Base-by-base conservation (phyloP, 2,797 vertebrate genomes). In the Takifugu ocellatus region DNA sequence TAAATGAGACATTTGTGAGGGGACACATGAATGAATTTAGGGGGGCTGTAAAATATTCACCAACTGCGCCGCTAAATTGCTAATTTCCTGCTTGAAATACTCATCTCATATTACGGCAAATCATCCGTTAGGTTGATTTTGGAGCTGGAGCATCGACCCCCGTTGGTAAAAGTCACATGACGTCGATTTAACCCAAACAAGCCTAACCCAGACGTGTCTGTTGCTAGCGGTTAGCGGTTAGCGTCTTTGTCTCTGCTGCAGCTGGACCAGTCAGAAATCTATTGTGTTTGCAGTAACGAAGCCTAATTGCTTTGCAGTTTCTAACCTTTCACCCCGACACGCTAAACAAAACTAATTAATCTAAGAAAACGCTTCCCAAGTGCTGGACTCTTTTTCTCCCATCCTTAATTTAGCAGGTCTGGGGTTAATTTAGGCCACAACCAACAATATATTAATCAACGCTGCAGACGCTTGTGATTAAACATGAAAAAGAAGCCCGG, bases 361-460 rank as follows among this genome's bases (percentile, higher is more conserved):
- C 25, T 45, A 5, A 17, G 24, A 49, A 63, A 63, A 52, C 5
- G 49, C 71, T 75, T 59, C 48, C n/a, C 29, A 53, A 68, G 64
- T 71, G 67, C 58, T 65, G 47, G 39, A 65, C 51, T 75, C 49
- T 75, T 62, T 74, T 78, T 53, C 33, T 51, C 26, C 56, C 25
- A 52, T 15, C 25, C 58, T 11, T 31, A 45, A 56, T 58, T 59
- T 61, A 72, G 50, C 11, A 25, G 48, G 62, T 55, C 25, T 17
- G 46, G 46, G 29, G 60, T 76, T 56, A 26, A 49, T 45, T 75
- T 66, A 60, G 45, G 26, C 54, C 59, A 31, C 49, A 51, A 12
- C 16, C 43, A 61, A 36, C 47, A 25, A 21, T 55, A 27, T 45
- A 61, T 79, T 55, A 54, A 63, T 79, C 54, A 60, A 49, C 56